Percentiles rank a stretch among this genome's conserved stretches.
Evolutionary conservation across 1,140 invertebrate genomes (phyloP).

Genomic region (Drosophila santomea): DNA sequence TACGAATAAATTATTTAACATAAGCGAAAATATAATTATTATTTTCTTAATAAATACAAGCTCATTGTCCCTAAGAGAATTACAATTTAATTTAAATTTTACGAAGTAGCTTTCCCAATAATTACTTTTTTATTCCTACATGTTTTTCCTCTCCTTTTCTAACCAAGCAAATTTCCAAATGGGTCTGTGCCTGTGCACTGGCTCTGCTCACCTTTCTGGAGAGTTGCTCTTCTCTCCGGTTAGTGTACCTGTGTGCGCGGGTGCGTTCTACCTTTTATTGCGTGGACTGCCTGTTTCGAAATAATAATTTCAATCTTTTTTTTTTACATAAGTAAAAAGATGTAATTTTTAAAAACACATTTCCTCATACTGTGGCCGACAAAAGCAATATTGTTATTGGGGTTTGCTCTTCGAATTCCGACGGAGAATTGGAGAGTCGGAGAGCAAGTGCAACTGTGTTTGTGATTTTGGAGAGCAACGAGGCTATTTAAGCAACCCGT

Average conservation of each 20-base stretch:
- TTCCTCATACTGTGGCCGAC: background rate
- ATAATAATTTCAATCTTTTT: background rate
- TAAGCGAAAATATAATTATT: too few species aligned
- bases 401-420: background rate
- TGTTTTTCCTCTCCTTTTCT: background rate
- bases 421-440: constrained; percentile 1
- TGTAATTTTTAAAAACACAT: background rate
- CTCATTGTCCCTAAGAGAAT: too few species aligned
- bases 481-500: constrained; percentile 3
- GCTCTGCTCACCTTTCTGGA: constrained; percentile 47
- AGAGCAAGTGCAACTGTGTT: constrained; percentile 6
- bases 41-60: too few species aligned
- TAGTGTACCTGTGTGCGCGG: constrained; percentile 42
- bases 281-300: constrained; percentile 4
- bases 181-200: constrained; percentile 27
- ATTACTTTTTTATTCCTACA: too few species aligned
- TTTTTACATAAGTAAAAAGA: background rate
- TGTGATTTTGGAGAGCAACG: background rate
- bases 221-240: constrained; percentile 13
- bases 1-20: background rate
- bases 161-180: constrained; percentile 41
- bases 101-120: too few species aligned
- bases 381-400: background rate
- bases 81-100: background rate
- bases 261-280: constrained; percentile 18